Evolutionary conservation across 2,888 invertebrate species (phyloP).

Genomic region (Heliconius hortense): DNA sequence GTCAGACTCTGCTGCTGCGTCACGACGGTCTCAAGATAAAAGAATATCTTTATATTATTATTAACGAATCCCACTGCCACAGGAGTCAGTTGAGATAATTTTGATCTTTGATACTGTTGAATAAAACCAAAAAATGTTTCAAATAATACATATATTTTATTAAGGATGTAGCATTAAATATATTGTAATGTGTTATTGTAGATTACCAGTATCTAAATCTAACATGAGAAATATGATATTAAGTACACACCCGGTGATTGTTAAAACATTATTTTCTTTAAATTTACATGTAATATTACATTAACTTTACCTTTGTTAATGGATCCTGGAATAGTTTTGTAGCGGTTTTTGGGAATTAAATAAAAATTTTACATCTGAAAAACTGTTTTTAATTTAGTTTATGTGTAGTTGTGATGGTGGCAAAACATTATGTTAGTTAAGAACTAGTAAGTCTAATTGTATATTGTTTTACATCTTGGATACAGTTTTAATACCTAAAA

Average conservation of each 20-base stretch:
- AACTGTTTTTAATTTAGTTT: slow-evolving; percentile 41
- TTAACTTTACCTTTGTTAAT: slow-evolving; percentile 66
- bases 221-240: slow-evolving; percentile 9
- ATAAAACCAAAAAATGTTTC: neutral
- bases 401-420: slow-evolving; percentile 34
- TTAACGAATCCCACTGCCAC: slow-evolving; percentile 14
- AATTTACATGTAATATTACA: slow-evolving; percentile 50
- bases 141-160: neutral
- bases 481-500: slow-evolving; percentile 95
- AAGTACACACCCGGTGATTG: slow-evolving; percentile 35
- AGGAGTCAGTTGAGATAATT: neutral
- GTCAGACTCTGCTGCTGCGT: neutral
- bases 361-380: slow-evolving; percentile 56
- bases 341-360: slow-evolving; percentile 78
- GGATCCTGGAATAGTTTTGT: slow-evolving; percentile 78
- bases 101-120: neutral
- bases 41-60: neutral
- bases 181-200: slow-evolving; percentile 18
- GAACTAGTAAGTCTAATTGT: slow-evolving; percentile 7
- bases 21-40: neutral
- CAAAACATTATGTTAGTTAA: neutral
- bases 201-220: slow-evolving; percentile 14
- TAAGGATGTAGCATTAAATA: slow-evolving; percentile 9
- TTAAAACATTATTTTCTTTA: slow-evolving; percentile 48
- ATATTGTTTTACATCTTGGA: slow-evolving; percentile 89